Evolutionary conservation across 2,113 vertebrate species (phyloP), one percentile per base, ranked within the genome.

Genomic region (Taxidea taxus): DNA sequence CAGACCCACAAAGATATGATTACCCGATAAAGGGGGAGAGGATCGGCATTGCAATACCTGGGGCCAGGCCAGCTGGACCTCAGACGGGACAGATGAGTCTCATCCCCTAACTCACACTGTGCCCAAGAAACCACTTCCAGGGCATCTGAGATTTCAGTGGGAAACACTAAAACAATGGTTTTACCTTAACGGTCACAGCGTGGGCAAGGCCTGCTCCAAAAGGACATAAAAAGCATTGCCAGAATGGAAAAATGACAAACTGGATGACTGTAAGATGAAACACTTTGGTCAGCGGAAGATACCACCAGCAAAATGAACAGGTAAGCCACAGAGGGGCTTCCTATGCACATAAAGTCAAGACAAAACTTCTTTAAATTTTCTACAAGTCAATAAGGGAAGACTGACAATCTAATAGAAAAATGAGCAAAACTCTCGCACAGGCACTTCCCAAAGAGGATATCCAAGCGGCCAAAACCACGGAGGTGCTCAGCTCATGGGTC

Each of bases 41-140:
- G 80, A 7, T 4, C 3, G 0, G 39, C 72, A n/a, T 42, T 13
- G 4, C 51, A 34, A 14, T 3, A 25, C 7, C 37, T 7, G n/a
- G 42, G 77, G 37, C n/a, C 25, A 10, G 60, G 51, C 51, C 51
- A 15, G 7, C 51, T 4, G 37, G 15, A 25, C 4, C 2, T 34
- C 31, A 34, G 1, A 2, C 14, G 49, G 25, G 15, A 10, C 25
- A 31, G 16, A 64, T 12, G 49, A 20, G 13, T 42, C 58, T 31
- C 18, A 31, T 18, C 23, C 80, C 68, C 68, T 27, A 4, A 16
- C 16, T 80, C 90, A 80, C 70, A 34, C 11, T 4, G 7, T 0
- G 27, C 7, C 56, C 37, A 84, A 44, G 16, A 20, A 23, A 47
- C 5, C 4, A 16, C 21, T 7, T 11, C 9, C 72, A 23, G 29